Evolutionary conservation across 1,140 invertebrate genomes (phyloP), one percentile per base, ranked within the genome.

Genomic region (Probaryconus sp.): DNA sequence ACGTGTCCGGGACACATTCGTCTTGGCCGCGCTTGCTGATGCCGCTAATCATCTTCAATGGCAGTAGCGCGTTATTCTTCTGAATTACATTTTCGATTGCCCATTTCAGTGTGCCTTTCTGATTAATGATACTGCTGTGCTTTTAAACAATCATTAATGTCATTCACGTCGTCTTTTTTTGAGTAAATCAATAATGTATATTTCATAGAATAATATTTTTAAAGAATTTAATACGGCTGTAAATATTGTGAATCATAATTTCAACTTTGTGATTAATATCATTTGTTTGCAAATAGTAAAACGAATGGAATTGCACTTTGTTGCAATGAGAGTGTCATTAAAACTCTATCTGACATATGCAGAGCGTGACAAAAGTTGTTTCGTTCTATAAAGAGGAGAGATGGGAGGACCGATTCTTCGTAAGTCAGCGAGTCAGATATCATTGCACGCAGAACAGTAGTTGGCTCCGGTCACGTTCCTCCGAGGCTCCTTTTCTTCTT

Each of bases 281-380:
- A n/a, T n/a, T n/a, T n/a, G n/a, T n/a, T n/a, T n/a, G n/a, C n/a
- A n/a, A n/a, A n/a, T n/a, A n/a, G n/a, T n/a, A n/a, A n/a, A n/a
- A n/a, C n/a, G 43, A 58, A 40, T 50, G 30, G 31, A 37, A 58
- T 38, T n/a, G 48, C 47, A 47, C 13, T 56, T 56, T 21, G 20
- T 40, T 18, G 18, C 38, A 33, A 24, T 17, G 31, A 45, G 14
- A 18, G 10, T 68, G 51, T 71, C 42, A 58, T 72, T 72, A 51
- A 31, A 48, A 43, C 48, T 47, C 61, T 20, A 47, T 69, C 65
- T 31, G 48, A 61, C 56, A 47, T 48, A 63, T 53, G 63, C 61
- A 11, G 31, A 67, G 61, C 70, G 63, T 68, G 71, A 74, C 56
- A 50, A 74, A 68, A 68, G 56, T 50, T 33, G 40, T 38, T 7